Evolutionary conservation across 2,797 vertebrate genomes (phyloP), one percentile per base, ranked within the genome.

Genomic region (Gobio occitaniae): DNA sequence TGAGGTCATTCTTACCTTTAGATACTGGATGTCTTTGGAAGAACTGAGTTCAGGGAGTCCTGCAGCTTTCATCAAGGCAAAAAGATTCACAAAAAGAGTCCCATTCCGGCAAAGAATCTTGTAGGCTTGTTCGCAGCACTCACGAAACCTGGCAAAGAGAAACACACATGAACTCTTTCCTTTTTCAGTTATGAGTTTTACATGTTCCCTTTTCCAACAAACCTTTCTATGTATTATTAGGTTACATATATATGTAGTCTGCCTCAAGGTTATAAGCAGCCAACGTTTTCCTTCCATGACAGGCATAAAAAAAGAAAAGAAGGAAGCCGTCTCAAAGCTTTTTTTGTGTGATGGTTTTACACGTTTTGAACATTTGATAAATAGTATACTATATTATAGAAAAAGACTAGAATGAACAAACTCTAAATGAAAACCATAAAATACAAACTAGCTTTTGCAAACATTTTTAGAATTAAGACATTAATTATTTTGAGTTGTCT

Each of bases 21-120:
- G 94, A 88, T 99, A 99, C 94, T 99, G 98, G 91, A 98, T 99
- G 90, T 99, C 98, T 92, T 99, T 99, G 89, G 96, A 97, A 91
- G 96, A 99, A 90, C 96, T 97, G 90, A 99, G 97, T 90, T 99
- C 98, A 0, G 98, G 98, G 83, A 99, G 94, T 25, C 98, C 98
- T 0, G 98, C 98, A 19, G 98, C 98, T 92, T 97, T 97, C 98
- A 99, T 99, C 94, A 99, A 96, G 72, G 97, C 96, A 74, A 99
- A 99, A 82, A 99, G 96, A 90, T 99, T 99, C 63, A 99, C 96
- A 87, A 99, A 99, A 87, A 99, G 96, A 16, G 93, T 96, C 63
- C 97, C 98, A 0, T 99, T 98, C 84, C 96, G 94, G 90, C 98
- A 95, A 81, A 99, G 93, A 88, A 99, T 99, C 95, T 97, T 98